phyloP scores from a whole-genome alignment of 2,113 vertebrate species.

The Alaudala cheleensis region DNA sequence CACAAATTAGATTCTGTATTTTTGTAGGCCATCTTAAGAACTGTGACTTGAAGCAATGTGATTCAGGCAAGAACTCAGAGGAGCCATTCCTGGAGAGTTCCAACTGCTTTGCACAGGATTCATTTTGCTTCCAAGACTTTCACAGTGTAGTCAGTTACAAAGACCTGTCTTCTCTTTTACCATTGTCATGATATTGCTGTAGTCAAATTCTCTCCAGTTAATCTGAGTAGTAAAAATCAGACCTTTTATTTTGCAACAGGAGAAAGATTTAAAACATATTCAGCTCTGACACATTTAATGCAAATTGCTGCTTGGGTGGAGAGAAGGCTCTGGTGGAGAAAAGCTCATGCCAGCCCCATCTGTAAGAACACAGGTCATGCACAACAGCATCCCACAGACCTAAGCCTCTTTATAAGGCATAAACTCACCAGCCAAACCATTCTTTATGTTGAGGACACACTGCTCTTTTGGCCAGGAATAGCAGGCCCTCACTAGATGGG shows the following conservation, averaged over 20 bases:
- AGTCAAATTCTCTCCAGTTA: not conserved
- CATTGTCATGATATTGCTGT: not conserved
- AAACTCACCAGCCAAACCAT: not conserved
- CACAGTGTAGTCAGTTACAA: not conserved
- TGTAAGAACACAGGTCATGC: not conserved
- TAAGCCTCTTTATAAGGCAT: not conserved
- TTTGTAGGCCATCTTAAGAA: not conserved
- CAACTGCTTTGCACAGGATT: not conserved
- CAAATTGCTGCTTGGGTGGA: not conserved
- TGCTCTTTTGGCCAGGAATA: not conserved
- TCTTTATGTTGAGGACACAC: fast-evolving
- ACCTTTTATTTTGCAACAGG: not conserved
- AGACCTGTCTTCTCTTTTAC: not conserved
- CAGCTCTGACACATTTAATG: not conserved
- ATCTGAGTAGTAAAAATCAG: not conserved
- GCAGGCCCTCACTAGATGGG: not conserved
- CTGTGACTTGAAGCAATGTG: not conserved
- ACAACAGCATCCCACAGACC: not conserved
- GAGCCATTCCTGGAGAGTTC: not conserved
- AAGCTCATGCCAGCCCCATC: not conserved
- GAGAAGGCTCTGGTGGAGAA: not conserved
- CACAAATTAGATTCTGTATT: not conserved
- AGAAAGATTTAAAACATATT: not conserved
- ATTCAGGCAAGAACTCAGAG: not conserved
- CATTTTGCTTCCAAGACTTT: not conserved